phyloP scores from a whole-genome alignment of 2,888 invertebrate genomes.

The Drosophila limbata region DNA sequence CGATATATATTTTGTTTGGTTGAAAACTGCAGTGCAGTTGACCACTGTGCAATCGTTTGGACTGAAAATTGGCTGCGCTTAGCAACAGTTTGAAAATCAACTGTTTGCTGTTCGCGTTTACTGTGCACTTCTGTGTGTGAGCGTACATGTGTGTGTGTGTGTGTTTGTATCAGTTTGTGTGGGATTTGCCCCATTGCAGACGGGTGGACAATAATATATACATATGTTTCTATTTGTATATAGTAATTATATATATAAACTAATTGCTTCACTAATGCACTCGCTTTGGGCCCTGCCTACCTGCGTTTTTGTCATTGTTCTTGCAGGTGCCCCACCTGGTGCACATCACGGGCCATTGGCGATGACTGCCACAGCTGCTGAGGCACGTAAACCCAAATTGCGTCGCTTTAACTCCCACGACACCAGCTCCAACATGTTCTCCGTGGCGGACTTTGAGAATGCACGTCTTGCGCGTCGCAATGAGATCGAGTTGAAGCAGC shows the following conservation, averaged over 20 bases:
- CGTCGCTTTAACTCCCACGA: conserved; percentile 85
- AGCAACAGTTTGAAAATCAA: conserved; percentile 65
- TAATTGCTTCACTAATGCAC: conserved; percentile 67
- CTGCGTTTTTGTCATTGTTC: conserved; percentile 31
- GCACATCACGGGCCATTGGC: conserved; percentile 66
- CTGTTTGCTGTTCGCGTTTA: conserved; percentile 38
- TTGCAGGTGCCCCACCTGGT: conserved; percentile 66
- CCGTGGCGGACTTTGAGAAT: conserved; percentile 85
- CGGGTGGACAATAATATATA: conserved; percentile 25
- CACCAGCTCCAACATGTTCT: conserved; percentile 85
- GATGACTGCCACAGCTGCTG: conserved; percentile 65
- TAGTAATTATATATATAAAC: conserved; percentile 20
- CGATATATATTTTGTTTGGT: not conserved
- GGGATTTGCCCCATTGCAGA: conserved; percentile 67
- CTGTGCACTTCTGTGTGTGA: conserved; percentile 30
- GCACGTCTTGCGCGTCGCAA: conserved; percentile 85
- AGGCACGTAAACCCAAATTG: conserved; percentile 84
- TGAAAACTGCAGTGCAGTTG: not conserved
- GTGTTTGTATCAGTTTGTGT: conserved; percentile 42
- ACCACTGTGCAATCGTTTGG: conserved; percentile 59
- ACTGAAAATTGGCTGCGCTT: conserved; percentile 71
- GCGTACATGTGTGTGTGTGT: conserved; percentile 17
- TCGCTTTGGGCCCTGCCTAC: conserved; percentile 36
- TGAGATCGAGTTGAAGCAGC: conserved; percentile 85
- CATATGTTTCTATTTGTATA: not conserved